These are phyloP conservation scores for Sebastes ruberrimus DNA, from an alignment of 2,797 vertebrate species.

Conservation along the genomic window DNA sequence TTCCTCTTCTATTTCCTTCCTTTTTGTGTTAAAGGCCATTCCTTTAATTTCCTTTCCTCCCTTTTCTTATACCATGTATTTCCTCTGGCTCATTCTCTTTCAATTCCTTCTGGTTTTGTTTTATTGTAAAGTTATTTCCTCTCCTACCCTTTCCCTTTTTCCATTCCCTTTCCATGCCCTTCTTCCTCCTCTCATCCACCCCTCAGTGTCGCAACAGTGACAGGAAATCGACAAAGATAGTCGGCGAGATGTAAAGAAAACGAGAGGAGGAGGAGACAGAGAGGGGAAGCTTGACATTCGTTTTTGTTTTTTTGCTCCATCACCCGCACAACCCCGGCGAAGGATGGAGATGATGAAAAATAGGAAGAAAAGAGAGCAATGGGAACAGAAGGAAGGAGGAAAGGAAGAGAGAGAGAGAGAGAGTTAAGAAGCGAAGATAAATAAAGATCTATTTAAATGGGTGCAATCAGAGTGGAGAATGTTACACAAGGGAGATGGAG, in stretches of 20 bases:
- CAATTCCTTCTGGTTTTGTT: not conserved
- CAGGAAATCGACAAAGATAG: constrained; percentile 55
- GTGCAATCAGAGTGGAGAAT: constrained; percentile 56
- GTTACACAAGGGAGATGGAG: constrained; percentile 35
- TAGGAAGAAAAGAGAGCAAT: not conserved
- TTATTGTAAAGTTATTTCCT: not conserved
- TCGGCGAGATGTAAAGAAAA: constrained; percentile 10
- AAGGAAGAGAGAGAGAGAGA: not conserved
- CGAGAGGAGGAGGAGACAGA: constrained; percentile 2
- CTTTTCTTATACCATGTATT: not conserved
- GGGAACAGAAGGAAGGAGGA: constrained; percentile 13
- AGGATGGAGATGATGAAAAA: not conserved
- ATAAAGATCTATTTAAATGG: constrained; percentile 66
- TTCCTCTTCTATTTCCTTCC: not conserved
- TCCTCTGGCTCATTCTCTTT: not conserved
- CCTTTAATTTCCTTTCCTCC: not conserved
- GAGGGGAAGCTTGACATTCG: constrained; percentile 7
- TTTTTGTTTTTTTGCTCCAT: constrained; percentile 23
- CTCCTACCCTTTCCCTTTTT: not conserved
- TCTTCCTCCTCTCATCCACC: not conserved
- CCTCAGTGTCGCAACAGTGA: constrained; percentile 7
- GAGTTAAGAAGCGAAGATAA: constrained; percentile 35
- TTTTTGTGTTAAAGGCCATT: not conserved
- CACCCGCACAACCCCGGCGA: not conserved
- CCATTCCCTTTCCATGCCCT: not conserved